A percentile compares a stretch with the other conserved stretches of the same genome.
These are phyloP conservation scores for Torymus aiolomorphi DNA, from an alignment of 2,888 invertebrate genomes.

Conservation along the genomic window DNA sequence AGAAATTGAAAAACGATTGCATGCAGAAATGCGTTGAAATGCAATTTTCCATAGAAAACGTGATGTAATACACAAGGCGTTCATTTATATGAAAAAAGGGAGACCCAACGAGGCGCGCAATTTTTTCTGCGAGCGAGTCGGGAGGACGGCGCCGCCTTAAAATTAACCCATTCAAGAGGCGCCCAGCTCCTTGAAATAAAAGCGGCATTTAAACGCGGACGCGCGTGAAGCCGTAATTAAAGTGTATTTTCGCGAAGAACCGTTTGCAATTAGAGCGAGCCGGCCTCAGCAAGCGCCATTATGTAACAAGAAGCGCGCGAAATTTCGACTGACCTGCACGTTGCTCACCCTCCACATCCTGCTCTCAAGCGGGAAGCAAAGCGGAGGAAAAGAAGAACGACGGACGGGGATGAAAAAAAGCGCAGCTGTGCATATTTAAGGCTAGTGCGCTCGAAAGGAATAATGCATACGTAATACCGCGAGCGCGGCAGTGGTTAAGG, in stretches of 20 bases:
- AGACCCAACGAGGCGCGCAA: too few relatives aligned
- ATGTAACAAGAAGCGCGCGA: constrained; percentile 19
- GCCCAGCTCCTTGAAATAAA: constrained; percentile 18
- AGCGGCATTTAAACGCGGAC: constrained; percentile 15
- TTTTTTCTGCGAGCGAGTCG: too few relatives aligned
- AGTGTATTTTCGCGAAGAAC: constrained; percentile 40
- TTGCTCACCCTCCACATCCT: not conserved
- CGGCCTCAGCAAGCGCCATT: constrained; percentile 16
- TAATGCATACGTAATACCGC: constrained; percentile 41
- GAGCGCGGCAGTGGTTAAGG: not conserved
- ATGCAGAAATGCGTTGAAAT: too few relatives aligned
- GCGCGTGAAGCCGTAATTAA: constrained; percentile 28
- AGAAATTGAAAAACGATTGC: too few relatives aligned
- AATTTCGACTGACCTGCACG: not conserved
- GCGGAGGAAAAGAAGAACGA: not conserved
- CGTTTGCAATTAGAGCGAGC: constrained; percentile 31
- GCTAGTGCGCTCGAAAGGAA: constrained; percentile 28
- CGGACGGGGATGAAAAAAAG: not conserved
- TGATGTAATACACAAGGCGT: too few relatives aligned
- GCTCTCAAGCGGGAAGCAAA: constrained; percentile 1
- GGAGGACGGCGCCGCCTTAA: not conserved
- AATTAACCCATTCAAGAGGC: constrained; percentile 26
- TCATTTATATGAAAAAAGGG: too few relatives aligned
- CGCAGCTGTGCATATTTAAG: constrained; percentile 25
- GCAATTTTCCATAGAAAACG: too few relatives aligned